A percentile compares a stretch with the other conserved stretches of the same genome.
Evolutionary conservation across 2,797 vertebrate species (phyloP).

Genomic region (Diplodus puntazzo): DNA sequence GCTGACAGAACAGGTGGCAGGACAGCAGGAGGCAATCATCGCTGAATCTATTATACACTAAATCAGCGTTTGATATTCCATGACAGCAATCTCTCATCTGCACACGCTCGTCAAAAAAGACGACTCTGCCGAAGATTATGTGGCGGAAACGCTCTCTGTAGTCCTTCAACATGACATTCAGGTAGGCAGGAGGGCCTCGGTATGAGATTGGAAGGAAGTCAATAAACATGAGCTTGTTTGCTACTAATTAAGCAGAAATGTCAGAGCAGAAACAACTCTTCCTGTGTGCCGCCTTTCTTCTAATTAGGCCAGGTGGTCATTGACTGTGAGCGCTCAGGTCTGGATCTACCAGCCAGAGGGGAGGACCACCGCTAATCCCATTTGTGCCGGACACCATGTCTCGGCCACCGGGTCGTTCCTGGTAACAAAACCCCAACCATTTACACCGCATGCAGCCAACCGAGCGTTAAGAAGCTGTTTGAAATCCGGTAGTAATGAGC

Average conservation of each 20-base stretch:
- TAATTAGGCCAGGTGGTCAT: slow-evolving; percentile 15
- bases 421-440: slow-evolving; percentile 10
- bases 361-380: slow-evolving; percentile 29
- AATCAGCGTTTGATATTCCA: slow-evolving; percentile 80
- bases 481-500: slow-evolving; percentile 20
- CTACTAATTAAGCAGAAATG: slow-evolving; percentile 8
- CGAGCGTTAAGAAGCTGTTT: background rate
- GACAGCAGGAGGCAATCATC: slow-evolving; percentile 80
- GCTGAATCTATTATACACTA: slow-evolving; percentile 81
- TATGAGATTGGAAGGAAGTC: background rate
- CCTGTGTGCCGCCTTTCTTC: slow-evolving; percentile 15
- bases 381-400: slow-evolving; percentile 29
- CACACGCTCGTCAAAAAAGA: slow-evolving; percentile 23
- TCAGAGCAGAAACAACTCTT: slow-evolving; percentile 5
- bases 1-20: slow-evolving; percentile 83
- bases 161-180: slow-evolving; percentile 33
- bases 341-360: slow-evolving; percentile 29
- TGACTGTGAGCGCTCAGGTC: slow-evolving; percentile 10
- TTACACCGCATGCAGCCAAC: slow-evolving; percentile 8
- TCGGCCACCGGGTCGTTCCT: slow-evolving; percentile 21
- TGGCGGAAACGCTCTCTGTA: slow-evolving; percentile 22
- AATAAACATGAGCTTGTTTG: slow-evolving; percentile 6
- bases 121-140: slow-evolving; percentile 20
- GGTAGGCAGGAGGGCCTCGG: slow-evolving; percentile 9
- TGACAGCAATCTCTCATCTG: slow-evolving; percentile 68